phyloP scores from a whole-genome alignment of 2,797 vertebrate genomes.

The Hoplostethus atlanticus region DNA sequence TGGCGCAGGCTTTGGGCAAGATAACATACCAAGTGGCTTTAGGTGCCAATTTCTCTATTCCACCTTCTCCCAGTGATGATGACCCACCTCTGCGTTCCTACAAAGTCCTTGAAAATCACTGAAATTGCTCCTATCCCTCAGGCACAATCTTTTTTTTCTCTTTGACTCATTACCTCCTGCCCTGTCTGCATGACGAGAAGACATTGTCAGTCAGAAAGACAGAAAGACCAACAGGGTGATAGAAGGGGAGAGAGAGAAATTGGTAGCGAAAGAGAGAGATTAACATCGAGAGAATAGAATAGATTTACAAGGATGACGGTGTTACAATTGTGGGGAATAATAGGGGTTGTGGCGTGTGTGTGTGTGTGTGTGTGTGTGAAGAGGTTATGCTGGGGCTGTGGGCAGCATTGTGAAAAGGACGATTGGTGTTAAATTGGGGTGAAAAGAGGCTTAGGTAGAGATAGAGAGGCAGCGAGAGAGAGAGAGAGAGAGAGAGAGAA shows the following conservation, averaged over 20 bases:
- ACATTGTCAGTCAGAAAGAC: neutral
- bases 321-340: conserved; percentile 9
- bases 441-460: conserved; percentile 77
- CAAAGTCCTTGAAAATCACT: conserved; percentile 30
- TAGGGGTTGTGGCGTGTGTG: neutral
- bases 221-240: neutral
- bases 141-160: conserved; percentile 9
- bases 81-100: conserved; percentile 5
- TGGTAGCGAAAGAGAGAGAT: conserved; percentile 28
- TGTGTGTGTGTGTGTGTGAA: conserved; percentile 20
- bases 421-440: conserved; percentile 83
- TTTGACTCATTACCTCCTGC: neutral
- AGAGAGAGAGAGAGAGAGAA: conserved; percentile 57
- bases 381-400: conserved; percentile 44
- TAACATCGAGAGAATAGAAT: conserved; percentile 23
- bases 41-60: conserved; percentile 5
- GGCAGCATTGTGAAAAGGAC: conserved; percentile 74
- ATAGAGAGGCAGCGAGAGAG: conserved; percentile 56
- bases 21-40: conserved; percentile 23
- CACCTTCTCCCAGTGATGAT: conserved; percentile 12
- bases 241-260: conserved; percentile 1
- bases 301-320: conserved; percentile 33
- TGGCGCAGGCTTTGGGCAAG: neutral
- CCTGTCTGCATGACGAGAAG: neutral
- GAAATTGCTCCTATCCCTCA: conserved; percentile 23